Evolutionary conservation across 2,797 vertebrate genomes (phyloP), one percentile per base, ranked within the genome.

Genomic region (Tiaroga cobitis): DNA sequence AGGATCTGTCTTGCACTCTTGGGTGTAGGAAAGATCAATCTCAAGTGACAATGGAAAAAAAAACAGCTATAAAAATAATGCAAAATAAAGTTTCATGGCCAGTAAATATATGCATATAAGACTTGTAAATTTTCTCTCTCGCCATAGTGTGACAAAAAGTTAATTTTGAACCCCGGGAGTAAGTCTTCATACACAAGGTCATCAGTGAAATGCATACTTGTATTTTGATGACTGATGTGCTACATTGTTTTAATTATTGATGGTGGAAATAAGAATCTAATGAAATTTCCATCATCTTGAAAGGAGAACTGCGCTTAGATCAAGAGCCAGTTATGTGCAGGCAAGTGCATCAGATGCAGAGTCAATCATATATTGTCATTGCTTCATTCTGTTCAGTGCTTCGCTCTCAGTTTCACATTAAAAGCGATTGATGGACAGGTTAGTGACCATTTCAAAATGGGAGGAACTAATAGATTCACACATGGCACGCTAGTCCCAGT

Each of bases 221-320:
- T 39, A 29, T 56, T 82, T 72, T 67, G 82, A 86, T 83, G 46
- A 90, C 93, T 94, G 92, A 92, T 89, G 90, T 89, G 90, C 91
- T 92, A 92, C 92, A 93, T 95, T 94, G 95, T 94, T 93, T 96
- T 94, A 97, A 98, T 97, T 96, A 98, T 97, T 97, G 85, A 97
- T 97, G 93, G 90, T 96, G 96, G 96, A 98, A 98, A 96, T 96
- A 93, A 91, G 85, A 95, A 93, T 95, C 95, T 94, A 97, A 97
- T 97, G 96, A 97, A 96, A 97, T 98, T 97, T 97, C 96, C 96
- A 96, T 95, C 91, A 93, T 95, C 91, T 92, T 94, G 95, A 97
- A 96, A 96, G 94, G 92, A 92, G 92, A 95, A 94, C 94, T 94
- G 79, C 81, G 89, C 87, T 91, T 89, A 90, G 90, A 93, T 88